Evolutionary conservation across 2,888 invertebrate species (phyloP).

Genomic region (Polylopha cassiicola): DNA sequence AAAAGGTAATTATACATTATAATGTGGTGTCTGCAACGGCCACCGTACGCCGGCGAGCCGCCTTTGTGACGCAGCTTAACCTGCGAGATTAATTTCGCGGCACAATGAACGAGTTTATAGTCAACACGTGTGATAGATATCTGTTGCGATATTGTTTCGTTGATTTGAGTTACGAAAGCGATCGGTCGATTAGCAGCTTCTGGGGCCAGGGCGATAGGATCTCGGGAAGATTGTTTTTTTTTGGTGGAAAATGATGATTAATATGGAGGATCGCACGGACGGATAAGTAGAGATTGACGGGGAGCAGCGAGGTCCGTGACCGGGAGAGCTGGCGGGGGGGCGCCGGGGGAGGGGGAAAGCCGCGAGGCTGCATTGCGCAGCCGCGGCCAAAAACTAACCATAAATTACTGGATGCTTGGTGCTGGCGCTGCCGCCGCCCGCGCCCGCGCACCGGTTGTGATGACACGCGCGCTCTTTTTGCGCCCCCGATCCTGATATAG

Average conservation of each 20-base stretch:
- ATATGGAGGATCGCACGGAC: conserved; percentile 66
- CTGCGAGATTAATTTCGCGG: conserved; percentile 71
- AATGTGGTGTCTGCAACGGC: conserved; percentile 70
- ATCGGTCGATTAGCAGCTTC: conserved; percentile 41
- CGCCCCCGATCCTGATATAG: conserved; percentile 65
- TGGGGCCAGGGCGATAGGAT: conserved; percentile 57
- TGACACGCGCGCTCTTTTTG: conserved; percentile 68
- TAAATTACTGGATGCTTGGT: conserved; percentile 76
- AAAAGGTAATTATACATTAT: conserved; percentile 77
- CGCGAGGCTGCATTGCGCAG: conserved; percentile 71
- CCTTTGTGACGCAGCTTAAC: conserved; percentile 73
- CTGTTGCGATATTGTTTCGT: conserved; percentile 68
- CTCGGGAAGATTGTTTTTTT: conserved; percentile 61
- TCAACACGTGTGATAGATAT: conserved; percentile 65
- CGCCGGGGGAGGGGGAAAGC: conserved; percentile 51
- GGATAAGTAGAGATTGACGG: conserved; percentile 76
- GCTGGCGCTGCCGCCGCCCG: no score
- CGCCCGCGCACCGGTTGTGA: no score
- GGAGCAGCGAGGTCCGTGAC: conserved; percentile 72
- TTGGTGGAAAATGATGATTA: conserved; percentile 68
- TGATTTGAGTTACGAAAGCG: conserved; percentile 65
- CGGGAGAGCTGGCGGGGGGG: conserved; percentile 41
- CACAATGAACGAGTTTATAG: conserved; percentile 70
- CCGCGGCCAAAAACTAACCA: conserved; percentile 77
- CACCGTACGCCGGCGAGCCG: conserved; percentile 63